Conservation (phyloP, 2,113 vertebrate species). For the Nibea albiflora region DNA sequence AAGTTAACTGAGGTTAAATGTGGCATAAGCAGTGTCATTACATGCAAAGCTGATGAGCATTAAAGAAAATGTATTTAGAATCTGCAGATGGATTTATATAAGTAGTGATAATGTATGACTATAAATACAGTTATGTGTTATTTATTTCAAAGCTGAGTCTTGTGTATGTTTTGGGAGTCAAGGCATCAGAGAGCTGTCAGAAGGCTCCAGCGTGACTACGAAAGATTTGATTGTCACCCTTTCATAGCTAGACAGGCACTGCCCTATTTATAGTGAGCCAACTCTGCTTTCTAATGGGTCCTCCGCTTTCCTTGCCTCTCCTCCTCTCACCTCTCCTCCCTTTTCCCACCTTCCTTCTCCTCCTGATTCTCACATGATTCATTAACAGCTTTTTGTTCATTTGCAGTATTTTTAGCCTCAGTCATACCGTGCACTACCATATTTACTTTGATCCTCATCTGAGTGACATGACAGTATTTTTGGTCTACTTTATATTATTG, state of each 20-base stretch:
- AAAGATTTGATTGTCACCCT: constrained; percentile 75
- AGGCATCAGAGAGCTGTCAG: constrained; percentile 55
- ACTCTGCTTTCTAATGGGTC: constrained; percentile 67
- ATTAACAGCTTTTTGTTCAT: constrained; percentile 61
- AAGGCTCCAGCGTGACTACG: constrained; percentile 65
- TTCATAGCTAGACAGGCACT: constrained; percentile 69
- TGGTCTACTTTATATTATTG: constrained; percentile 15
- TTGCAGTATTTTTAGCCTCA: constrained; percentile 64
- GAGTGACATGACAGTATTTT: constrained; percentile 20
- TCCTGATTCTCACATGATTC: constrained; percentile 57
- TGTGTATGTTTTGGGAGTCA: constrained; percentile 46
- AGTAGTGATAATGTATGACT: not conserved
- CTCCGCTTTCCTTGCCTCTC: constrained; percentile 51
- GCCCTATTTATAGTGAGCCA: constrained; percentile 73
- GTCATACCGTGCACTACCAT: constrained; percentile 4
- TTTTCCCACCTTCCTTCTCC: constrained; percentile 29
- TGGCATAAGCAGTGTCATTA: not conserved
- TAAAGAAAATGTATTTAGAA: not conserved
- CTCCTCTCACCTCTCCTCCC: constrained; percentile 56
- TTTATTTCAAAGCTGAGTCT: constrained; percentile 23
- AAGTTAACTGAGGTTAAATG: not conserved
- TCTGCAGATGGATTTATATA: not conserved
- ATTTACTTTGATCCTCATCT: constrained; percentile 7
- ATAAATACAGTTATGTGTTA: constrained; percentile 4
- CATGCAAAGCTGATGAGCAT: not conserved